Evolutionary conservation across 2,113 vertebrate genomes (phyloP).

Genomic region (Trematocara stigmaticum): DNA sequence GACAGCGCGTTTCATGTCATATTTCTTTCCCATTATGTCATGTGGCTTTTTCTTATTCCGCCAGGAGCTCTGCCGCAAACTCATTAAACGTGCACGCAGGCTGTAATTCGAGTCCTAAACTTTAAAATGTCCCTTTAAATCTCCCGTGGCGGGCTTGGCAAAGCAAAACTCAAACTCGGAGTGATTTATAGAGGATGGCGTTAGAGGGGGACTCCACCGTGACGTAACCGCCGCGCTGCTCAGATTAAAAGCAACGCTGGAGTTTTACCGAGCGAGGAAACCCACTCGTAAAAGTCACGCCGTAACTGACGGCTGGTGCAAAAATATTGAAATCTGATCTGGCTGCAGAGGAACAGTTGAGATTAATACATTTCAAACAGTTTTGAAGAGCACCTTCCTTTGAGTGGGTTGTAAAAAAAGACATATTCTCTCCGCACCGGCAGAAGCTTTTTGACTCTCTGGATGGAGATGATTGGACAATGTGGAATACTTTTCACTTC

Average conservation of each 20-base stretch:
- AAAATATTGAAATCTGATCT: conserved; percentile 38
- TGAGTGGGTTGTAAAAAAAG: conserved; percentile 39
- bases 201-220: conserved; percentile 5
- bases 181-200: conserved; percentile 44
- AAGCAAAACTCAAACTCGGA: conserved; percentile 11
- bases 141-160: conserved; percentile 17
- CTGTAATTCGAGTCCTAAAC: conserved; percentile 36
- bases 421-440: conserved; percentile 3
- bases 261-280: conserved; percentile 34
- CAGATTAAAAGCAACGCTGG: conserved; percentile 35
- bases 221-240: conserved; percentile 8
- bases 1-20: conserved; percentile 46
- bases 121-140: conserved; percentile 38
- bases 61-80: conserved; percentile 23
- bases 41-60: conserved; percentile 27
- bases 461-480: conserved; percentile 64
- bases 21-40: conserved; percentile 40
- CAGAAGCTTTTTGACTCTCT: conserved; percentile 51
- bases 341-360: conserved; percentile 35
- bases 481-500: conserved; percentile 62
- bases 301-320: conserved; percentile 16
- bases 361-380: conserved; percentile 45
- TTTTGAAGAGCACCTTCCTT: conserved; percentile 53
- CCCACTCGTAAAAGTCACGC: conserved; percentile 28
- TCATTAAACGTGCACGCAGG: conserved; percentile 42